A percentile compares a stretch with the other conserved stretches of the same genome.
Evolutionary conservation across 2,888 invertebrate species (phyloP).

Genomic region (Agonopterix heracliana): DNA sequence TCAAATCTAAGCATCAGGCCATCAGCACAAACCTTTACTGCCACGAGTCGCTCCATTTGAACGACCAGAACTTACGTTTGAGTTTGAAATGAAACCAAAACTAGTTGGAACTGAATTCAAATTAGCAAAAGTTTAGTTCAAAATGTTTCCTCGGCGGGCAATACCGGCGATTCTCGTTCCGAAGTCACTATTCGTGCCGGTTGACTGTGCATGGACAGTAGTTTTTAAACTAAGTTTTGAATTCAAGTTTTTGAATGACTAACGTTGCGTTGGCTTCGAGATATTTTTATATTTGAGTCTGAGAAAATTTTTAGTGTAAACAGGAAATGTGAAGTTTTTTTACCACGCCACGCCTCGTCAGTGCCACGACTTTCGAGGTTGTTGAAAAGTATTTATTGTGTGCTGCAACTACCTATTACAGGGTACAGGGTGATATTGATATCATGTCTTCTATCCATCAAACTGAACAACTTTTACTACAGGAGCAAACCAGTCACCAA

Average conservation of each 20-base stretch:
- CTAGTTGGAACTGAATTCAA: constrained; percentile 10
- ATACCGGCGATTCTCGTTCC: neutral
- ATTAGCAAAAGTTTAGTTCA: constrained; percentile 9
- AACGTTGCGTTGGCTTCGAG: too few relatives aligned
- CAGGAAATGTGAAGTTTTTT: neutral
- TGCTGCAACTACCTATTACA: too few relatives aligned
- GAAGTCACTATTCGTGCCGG: neutral
- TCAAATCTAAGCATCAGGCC: too few relatives aligned
- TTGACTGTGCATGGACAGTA: neutral
- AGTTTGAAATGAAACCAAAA: constrained; percentile 10
- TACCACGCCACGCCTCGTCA: too few relatives aligned
- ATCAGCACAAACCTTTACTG: neutral
- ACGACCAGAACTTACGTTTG: neutral
- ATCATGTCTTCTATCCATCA: too few relatives aligned
- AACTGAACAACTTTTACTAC: too few relatives aligned
- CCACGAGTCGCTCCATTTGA: neutral
- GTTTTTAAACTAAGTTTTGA: neutral
- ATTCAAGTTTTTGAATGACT: neutral
- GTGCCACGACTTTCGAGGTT: too few relatives aligned
- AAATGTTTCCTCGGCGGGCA: constrained; percentile 4
- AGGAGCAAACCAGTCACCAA: too few relatives aligned
- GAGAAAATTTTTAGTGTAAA: neutral
- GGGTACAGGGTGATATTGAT: too few relatives aligned
- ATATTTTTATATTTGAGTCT: too few relatives aligned
- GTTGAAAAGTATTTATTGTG: too few relatives aligned